These are phyloP conservation scores for Danio kyathit DNA, from an alignment of 2,797 vertebrate species.

Conservation along the genomic window DNA sequence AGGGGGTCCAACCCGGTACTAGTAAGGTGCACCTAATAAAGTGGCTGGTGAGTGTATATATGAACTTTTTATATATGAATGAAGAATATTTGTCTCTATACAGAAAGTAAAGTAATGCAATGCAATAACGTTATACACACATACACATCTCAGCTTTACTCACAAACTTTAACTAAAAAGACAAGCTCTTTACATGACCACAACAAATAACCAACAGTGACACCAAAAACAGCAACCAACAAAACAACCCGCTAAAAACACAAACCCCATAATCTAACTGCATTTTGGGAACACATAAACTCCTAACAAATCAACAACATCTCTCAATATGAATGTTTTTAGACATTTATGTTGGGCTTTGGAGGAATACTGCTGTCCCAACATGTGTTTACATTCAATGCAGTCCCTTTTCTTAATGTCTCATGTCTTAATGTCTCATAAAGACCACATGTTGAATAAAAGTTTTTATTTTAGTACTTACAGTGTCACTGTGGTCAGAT, in stretches of 20 bases:
- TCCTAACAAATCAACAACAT: constrained; percentile 21
- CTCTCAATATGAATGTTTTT: constrained; percentile 3
- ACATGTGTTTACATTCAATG: constrained; percentile 10
- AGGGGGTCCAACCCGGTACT: too few species aligned
- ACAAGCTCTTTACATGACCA: neutral
- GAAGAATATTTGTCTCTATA: neutral
- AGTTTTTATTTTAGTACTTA: neutral
- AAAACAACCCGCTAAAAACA: neutral
- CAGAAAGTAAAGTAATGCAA: neutral
- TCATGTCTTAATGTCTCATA: too few species aligned
- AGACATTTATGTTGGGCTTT: neutral
- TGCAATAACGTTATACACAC: neutral
- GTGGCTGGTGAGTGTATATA: too few species aligned
- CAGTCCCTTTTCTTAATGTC: neutral
- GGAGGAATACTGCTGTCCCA: neutral
- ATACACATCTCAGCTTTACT: neutral
- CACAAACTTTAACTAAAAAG: neutral
- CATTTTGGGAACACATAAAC: neutral
- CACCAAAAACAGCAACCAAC: neutral
- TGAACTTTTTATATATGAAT: too few species aligned
- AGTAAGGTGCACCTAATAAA: too few species aligned
- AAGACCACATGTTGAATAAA: neutral
- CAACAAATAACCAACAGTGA: neutral
- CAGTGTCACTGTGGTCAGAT: neutral
- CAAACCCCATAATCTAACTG: neutral